These are phyloP conservation scores for Fabriciana adippe DNA, from an alignment of 2,888 invertebrate genomes.

Conservation along the genomic window DNA sequence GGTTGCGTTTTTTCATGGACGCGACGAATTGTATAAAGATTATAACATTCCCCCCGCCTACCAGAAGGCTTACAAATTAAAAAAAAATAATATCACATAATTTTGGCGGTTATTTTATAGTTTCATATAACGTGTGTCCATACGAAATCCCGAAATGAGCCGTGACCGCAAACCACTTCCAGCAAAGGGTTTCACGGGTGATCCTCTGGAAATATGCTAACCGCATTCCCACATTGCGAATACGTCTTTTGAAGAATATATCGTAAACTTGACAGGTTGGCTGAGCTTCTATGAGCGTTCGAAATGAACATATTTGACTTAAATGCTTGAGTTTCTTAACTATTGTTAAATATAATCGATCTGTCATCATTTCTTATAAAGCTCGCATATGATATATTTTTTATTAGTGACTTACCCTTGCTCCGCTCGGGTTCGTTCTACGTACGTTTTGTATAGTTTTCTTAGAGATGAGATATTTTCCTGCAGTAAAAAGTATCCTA, in stretches of 20 bases:
- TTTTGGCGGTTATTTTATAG: conserved; percentile 8
- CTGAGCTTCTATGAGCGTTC: neutral
- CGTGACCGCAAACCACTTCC: conserved; percentile 37
- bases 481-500: too few relatives aligned
- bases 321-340: neutral
- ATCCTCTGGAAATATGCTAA: conserved; percentile 31
- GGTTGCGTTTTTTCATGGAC: too few relatives aligned
- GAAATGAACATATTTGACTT: neutral
- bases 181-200: conserved; percentile 34
- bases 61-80: too few relatives aligned
- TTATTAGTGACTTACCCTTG: too few relatives aligned
- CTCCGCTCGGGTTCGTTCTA: too few relatives aligned
- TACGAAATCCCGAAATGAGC: conserved; percentile 19
- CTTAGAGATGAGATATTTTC: too few relatives aligned
- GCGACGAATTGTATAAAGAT: too few relatives aligned
- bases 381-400: too few relatives aligned
- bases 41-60: too few relatives aligned
- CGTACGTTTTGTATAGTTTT: too few relatives aligned
- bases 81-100: neutral
- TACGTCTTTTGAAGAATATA: conserved; percentile 15
- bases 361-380: too few relatives aligned
- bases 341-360: neutral
- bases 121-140: conserved; percentile 6
- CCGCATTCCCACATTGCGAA: conserved; percentile 35
- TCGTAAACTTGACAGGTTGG: conserved; percentile 1